These are phyloP conservation scores for Myiotriccus ornatus DNA, from an alignment of 2,797 vertebrate species.

Conservation along the genomic window DNA sequence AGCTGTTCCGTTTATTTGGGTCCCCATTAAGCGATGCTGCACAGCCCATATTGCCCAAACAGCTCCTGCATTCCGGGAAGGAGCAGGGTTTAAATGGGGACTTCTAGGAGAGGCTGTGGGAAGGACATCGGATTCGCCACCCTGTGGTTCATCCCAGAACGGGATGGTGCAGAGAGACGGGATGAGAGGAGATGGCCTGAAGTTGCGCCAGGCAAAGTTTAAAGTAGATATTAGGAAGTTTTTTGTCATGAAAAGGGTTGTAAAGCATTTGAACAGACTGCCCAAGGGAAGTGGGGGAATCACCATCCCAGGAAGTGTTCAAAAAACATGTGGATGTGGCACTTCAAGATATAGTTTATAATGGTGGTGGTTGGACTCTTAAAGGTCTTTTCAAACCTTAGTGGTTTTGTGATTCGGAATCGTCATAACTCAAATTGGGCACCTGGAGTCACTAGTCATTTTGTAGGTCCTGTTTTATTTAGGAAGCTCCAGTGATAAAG, in stretches of 20 bases:
- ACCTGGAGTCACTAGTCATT: neutral
- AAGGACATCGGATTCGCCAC: accelerated
- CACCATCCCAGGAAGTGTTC: neutral
- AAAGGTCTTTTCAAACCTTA: neutral
- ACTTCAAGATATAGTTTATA: neutral
- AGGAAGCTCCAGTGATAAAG: neutral
- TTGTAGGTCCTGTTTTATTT: neutral
- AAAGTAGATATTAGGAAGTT: neutral
- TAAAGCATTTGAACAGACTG: neutral
- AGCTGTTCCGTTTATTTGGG: slow-evolving; percentile 33
- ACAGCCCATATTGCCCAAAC: neutral
- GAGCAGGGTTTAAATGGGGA: neutral
- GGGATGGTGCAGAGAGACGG: neutral
- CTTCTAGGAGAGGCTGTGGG: neutral
- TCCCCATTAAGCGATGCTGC: neutral
- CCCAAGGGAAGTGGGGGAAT: neutral
- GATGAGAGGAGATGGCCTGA: neutral
- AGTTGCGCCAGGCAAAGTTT: neutral
- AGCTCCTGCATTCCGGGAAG: neutral
- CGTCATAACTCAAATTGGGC: neutral
- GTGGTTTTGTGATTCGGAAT: neutral
- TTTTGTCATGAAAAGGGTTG: neutral
- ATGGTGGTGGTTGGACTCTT: too few species aligned
- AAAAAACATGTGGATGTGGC: neutral
- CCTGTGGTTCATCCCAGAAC: accelerated